These are phyloP conservation scores for Isichthys henryi DNA, from an alignment of 2,113 vertebrate species.

Conservation along the genomic window DNA sequence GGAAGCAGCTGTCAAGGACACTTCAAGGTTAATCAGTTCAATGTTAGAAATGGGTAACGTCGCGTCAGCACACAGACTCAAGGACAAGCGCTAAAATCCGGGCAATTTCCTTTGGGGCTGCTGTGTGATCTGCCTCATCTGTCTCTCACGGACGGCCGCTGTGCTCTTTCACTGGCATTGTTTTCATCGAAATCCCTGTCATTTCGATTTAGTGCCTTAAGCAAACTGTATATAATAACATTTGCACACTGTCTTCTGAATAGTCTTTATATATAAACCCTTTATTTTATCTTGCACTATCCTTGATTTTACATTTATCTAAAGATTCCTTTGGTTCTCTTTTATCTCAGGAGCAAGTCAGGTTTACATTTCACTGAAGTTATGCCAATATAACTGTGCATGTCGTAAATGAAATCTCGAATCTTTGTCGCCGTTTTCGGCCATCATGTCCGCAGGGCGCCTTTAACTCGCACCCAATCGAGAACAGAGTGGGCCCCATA, in stretches of 20 bases:
- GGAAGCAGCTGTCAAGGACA: constrained; percentile 43
- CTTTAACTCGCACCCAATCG: background rate
- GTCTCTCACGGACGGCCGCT: background rate
- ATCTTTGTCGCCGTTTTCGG: background rate
- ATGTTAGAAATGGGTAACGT: background rate
- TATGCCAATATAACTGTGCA: background rate
- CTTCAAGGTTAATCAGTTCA: constrained; percentile 32
- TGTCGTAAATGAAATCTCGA: background rate
- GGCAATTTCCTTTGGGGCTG: background rate
- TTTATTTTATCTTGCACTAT: background rate
- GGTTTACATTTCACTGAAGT: background rate
- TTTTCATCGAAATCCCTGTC: background rate
- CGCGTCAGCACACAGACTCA: background rate
- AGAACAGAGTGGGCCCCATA: constrained; percentile 37
- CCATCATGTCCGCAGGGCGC: background rate
- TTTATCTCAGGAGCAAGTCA: background rate
- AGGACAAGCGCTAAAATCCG: background rate
- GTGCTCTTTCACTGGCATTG: background rate
- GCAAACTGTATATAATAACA: background rate
- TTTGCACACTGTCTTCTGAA: background rate
- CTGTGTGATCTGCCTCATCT: background rate
- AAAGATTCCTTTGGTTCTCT: background rate
- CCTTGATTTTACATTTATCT: background rate
- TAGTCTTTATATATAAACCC: background rate
- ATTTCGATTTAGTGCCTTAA: background rate